Evolutionary conservation across 2,113 vertebrate genomes (phyloP), one percentile per base, ranked within the genome.

Genomic region (Speoplatyrhinus poulsoni): DNA sequence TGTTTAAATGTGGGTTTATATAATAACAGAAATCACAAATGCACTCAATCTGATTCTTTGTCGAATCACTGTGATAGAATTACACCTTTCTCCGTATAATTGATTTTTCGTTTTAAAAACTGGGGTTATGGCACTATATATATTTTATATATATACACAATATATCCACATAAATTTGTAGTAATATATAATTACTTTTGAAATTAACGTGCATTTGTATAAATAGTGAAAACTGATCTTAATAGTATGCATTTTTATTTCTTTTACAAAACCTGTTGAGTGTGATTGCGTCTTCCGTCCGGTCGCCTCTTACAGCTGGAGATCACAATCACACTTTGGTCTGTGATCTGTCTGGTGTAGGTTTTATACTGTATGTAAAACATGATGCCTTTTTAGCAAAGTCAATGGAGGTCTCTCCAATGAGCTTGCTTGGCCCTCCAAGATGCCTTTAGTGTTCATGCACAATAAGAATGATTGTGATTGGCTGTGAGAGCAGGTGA

Each of bases 361-460:
- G 53, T 58, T 48, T 71, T 84, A 48, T 49, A 26, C 26, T 26
- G 26, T 26, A 68, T 83, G 83, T 85, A 72, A 85, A 83, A 89
- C 87, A 76, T 87, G 82, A 76, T 90, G 90, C 87, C 90, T 41
- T 41, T 91, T 91, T 85, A 89, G 85, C 85, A 82, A 87, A 90
- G 87, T 84, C 77, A 83, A 75, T 66, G 77, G 77, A 16, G 10
- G 66, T 80, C 26, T 52, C 60, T 70, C 72, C 73, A 79, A 85
- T 76, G 81, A 88, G 88, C 87, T 71, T 0, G 75, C 87, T 85
- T 84, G 86, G 86, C 85, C 81, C 85, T 86, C 88, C 90, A 72
- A 83, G 86, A 86, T 91, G 90, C 90, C 90, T 91, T 26, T 90
- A 91, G 84, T 84, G 84, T 76, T 65, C 76, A 89, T 88, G 90